Percentiles rank a stretch among this genome's conserved stretches.
Evolutionary conservation across 1,140 invertebrate genomes (phyloP).

Genomic region (Drosophila mojavensis): DNA sequence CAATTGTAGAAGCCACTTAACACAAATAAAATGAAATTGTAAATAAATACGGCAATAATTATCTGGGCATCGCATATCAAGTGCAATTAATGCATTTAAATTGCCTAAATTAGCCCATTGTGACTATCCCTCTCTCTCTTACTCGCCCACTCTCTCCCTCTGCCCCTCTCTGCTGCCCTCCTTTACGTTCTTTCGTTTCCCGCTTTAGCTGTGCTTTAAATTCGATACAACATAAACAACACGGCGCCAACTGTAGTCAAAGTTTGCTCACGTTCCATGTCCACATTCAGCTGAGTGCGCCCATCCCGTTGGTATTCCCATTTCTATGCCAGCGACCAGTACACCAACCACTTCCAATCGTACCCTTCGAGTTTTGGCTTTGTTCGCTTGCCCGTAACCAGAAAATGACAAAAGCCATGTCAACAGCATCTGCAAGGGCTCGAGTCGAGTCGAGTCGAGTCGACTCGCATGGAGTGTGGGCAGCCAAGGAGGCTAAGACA

Average conservation of each 20-base stretch:
- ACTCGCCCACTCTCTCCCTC: not conserved
- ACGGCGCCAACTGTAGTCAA: conserved; percentile 55
- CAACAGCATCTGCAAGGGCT: conserved; percentile 76
- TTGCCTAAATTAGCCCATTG: not conserved
- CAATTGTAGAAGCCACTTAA: not conserved
- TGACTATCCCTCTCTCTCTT: not conserved
- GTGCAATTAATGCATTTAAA: conserved; percentile 17
- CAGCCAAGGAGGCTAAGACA: conserved; percentile 62
- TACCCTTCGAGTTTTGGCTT: conserved; percentile 48
- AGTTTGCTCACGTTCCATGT: conserved; percentile 44
- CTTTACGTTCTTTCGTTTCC: not conserved
- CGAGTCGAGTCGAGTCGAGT: conserved; percentile 28
- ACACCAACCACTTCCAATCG: not conserved
- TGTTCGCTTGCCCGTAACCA: conserved; percentile 76
- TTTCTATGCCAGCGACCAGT: conserved; percentile 2
- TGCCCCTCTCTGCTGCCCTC: not conserved
- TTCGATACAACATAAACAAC: conserved; percentile 69
- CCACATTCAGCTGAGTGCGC: conserved; percentile 21
- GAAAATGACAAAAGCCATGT: conserved; percentile 81
- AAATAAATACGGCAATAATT: conserved; percentile 4
- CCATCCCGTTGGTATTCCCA: not conserved
- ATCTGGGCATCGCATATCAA: conserved; percentile 3
- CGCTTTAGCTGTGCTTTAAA: conserved; percentile 39
- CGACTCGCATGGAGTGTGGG: conserved; percentile 10
- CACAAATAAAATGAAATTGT: not conserved